Evolutionary conservation across 2,113 vertebrate species (phyloP).

Genomic region (Riparia riparia): DNA sequence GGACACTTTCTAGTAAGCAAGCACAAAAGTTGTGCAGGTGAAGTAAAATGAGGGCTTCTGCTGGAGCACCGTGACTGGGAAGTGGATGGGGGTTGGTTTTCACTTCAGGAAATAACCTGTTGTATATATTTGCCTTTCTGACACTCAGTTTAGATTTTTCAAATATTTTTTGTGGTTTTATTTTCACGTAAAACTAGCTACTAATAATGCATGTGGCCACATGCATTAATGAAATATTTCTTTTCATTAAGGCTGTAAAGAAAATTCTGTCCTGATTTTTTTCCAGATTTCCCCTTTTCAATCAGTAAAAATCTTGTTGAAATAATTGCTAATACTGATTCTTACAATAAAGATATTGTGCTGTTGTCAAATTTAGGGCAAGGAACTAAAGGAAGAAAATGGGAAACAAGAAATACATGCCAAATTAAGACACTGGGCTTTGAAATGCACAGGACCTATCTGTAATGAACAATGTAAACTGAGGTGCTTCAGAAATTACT

Average conservation of each 20-base stretch:
- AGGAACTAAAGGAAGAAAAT: neutral
- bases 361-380: neutral
- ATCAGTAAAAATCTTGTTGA: neutral
- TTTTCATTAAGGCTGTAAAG: neutral
- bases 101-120: neutral
- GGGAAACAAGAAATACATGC: neutral
- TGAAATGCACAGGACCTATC: neutral
- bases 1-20: neutral
- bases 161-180: neutral
- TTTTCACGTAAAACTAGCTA: neutral
- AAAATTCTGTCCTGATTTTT: neutral
- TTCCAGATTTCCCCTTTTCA: neutral
- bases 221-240: neutral
- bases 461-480: neutral
- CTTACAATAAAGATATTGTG: neutral
- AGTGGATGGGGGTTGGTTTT: neutral
- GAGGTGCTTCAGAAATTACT: neutral
- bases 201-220: neutral
- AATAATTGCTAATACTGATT: neutral
- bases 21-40: neutral
- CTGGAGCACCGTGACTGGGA: neutral
- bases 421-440: neutral
- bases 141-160: neutral
- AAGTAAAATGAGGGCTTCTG: neutral
- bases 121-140: neutral